phyloP scores from a whole-genome alignment of 2,113 vertebrate genomes.

The Tyrannus savana region DNA sequence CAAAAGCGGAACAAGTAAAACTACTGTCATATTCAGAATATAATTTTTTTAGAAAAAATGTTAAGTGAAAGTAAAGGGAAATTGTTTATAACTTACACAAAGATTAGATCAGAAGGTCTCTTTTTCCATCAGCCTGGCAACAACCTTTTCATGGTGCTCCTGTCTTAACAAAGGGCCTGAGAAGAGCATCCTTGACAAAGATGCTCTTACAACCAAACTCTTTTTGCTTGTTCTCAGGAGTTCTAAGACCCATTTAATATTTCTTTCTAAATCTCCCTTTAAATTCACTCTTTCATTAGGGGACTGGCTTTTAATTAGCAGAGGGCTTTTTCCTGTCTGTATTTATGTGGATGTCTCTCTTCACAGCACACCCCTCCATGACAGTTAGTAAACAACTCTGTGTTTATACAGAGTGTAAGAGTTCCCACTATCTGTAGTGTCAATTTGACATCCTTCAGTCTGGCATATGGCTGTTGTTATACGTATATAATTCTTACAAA shows the following conservation, averaged over 20 bases:
- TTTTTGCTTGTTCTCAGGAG: not conserved
- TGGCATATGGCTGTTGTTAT: not conserved
- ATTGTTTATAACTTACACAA: not conserved
- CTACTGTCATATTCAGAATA: not conserved
- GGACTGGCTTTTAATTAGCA: not conserved
- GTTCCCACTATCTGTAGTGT: not conserved
- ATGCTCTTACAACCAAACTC: accelerated
- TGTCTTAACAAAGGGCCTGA: not conserved
- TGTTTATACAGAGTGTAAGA: not conserved
- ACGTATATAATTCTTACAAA: not conserved
- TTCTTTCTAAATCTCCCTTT: not conserved
- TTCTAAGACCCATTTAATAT: not conserved
- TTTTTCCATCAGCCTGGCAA: not conserved
- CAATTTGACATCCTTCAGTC: not conserved
- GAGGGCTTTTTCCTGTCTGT: not conserved
- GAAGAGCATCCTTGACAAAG: not conserved
- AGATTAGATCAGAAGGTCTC: not conserved
- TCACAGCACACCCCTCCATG: accelerated
- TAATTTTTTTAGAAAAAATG: not conserved
- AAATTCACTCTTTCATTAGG: not conserved
- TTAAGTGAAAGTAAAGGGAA: not conserved
- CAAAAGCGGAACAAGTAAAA: not conserved
- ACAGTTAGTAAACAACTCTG: not conserved
- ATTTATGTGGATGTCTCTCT: not conserved
- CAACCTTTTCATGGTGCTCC: accelerated